Evolutionary conservation across 1,140 invertebrate species (phyloP), one percentile per base, ranked within the genome.

Genomic region (Panagrolaimus sp.): DNA sequence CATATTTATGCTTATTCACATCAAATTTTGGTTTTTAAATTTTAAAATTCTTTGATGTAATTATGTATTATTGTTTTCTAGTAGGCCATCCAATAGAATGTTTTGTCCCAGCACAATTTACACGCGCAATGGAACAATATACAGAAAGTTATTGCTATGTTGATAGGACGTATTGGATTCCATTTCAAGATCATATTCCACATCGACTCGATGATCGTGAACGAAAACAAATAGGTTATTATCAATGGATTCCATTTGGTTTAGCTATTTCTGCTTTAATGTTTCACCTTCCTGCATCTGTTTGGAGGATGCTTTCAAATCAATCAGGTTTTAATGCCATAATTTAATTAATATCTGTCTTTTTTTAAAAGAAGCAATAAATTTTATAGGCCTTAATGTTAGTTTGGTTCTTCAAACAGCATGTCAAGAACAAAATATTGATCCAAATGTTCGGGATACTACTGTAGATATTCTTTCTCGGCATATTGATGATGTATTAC

Each of bases 261-360:
- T 72, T 87, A 7, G 77, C 86, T 7, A 74, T 87, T 7, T 84
- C 86, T 68, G 86, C 86, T 0, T 75, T 87, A 5, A 76, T 87
- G 72, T 87, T 86, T 74, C 86, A 87, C 73, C 57, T 86, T 65
- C 86, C 86, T 4, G 84, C 85, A 46, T 84, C 86, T 13, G 76
- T 86, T n/a, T 87, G 86, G 86, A 70, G 86, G 38, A 82, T 85
- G 23, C 73, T 87, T 27, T 85, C 86, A 67, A 81, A 80, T 53
- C 84, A 86, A 62, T 86, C 85, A 16, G 86, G 85, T 81, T 20
- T n/a, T 57, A 57, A 57, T 57, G n/a, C 9, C 20, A 57, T 27
- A 57, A 20, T 27, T 57, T 20, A 25, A 57, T 25, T 57, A 25
- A 27, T 27, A 57, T n/a, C n/a, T 25, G 48, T 27, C 51, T 20